phyloP scores from a whole-genome alignment of 2,888 invertebrate genomes.

The Morpho helenor region DNA sequence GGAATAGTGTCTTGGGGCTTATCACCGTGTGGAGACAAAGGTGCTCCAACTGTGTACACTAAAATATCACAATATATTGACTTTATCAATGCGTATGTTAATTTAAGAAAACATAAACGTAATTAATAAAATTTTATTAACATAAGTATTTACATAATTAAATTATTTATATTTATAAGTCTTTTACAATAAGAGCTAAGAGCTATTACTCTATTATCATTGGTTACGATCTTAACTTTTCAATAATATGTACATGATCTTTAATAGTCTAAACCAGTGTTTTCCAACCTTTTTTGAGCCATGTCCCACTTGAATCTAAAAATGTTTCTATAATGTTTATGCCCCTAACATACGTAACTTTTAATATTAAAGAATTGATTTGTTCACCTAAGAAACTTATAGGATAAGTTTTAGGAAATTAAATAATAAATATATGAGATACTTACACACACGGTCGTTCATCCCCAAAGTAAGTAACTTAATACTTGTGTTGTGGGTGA shows the following conservation, averaged over 20 bases:
- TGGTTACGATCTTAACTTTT: neutral
- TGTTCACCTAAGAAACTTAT: too few relatives aligned
- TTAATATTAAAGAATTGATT: too few relatives aligned
- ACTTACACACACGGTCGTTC: too few relatives aligned
- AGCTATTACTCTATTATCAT: neutral
- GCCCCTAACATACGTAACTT: too few relatives aligned
- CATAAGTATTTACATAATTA: neutral
- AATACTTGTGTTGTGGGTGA: too few relatives aligned
- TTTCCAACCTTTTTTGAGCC: too few relatives aligned
- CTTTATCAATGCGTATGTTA: conserved; percentile 55
- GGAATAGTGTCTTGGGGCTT: conserved; percentile 80
- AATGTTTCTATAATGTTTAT: too few relatives aligned
- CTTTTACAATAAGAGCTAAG: neutral
- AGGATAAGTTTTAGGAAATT: too few relatives aligned
- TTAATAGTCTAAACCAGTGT: neutral
- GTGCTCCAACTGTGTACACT: conserved; percentile 76
- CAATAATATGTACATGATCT: neutral
- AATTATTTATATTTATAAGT: conserved; percentile 9
- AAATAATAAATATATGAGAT: too few relatives aligned
- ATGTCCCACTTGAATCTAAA: too few relatives aligned
- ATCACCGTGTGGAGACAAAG: conserved; percentile 69
- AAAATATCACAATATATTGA: conserved; percentile 68
- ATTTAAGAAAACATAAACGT: conserved; percentile 18
- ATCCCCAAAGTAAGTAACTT: too few relatives aligned
- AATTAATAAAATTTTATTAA: neutral